These are phyloP conservation scores for Acrocyrtus sp. DNA, from an alignment of 2,888 invertebrate species.

Conservation along the genomic window DNA sequence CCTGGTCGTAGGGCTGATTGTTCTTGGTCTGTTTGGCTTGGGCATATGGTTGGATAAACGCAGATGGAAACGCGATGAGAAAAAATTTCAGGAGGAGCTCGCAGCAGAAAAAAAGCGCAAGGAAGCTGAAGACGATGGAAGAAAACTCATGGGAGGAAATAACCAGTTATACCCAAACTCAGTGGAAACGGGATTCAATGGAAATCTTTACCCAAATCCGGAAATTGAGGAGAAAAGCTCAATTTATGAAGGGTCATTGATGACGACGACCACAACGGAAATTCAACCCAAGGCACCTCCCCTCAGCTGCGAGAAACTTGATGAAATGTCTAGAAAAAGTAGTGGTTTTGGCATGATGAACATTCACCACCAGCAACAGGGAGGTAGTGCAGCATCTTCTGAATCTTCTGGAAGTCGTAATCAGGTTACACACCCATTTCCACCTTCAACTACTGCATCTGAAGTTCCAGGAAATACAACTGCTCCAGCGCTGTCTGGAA, in stretches of 20 bases:
- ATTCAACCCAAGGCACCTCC: conserved; percentile 50
- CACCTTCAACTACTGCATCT: conserved; percentile 16
- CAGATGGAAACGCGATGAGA: conserved; percentile 7
- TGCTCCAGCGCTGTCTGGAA: conserved; percentile 28
- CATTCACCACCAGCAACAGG: conserved; percentile 40
- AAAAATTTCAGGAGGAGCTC: conserved; percentile 9
- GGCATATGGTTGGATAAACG: conserved; percentile 41
- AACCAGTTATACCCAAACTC: conserved; percentile 11
- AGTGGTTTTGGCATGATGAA: conserved; percentile 45
- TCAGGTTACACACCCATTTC: conserved; percentile 4
- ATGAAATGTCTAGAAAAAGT: conserved; percentile 33
- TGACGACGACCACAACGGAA: conserved; percentile 45
- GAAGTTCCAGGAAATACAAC: no score
- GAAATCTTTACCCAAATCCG: conserved; percentile 34
- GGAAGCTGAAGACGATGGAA: background rate
- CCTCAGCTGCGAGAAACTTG: conserved; percentile 28
- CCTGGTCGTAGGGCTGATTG: conserved; percentile 44
- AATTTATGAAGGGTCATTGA: conserved; percentile 30
- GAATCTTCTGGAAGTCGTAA: conserved; percentile 4
- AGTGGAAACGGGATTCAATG: background rate
- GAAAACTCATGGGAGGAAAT: background rate
- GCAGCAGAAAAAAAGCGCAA: background rate
- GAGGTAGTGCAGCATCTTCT: conserved; percentile 17
- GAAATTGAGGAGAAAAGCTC: conserved; percentile 43
- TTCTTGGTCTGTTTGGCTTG: conserved; percentile 45